Evolutionary conservation across 1,140 invertebrate genomes (phyloP).

Genomic region (Microplitis mediator): DNA sequence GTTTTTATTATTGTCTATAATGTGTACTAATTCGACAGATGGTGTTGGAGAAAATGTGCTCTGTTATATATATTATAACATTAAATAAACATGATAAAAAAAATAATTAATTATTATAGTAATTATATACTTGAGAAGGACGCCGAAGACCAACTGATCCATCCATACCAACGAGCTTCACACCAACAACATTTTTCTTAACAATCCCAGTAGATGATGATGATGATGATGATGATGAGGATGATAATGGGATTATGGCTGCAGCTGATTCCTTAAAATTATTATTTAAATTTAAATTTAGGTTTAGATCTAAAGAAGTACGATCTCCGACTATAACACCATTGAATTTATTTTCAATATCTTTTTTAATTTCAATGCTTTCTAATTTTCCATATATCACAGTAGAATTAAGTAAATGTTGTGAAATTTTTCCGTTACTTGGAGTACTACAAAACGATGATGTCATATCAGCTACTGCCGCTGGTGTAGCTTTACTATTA

Average conservation of each 20-base stretch:
- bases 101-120: background rate
- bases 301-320: conserved; percentile 53
- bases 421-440: no score
- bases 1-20: conserved; percentile 44
- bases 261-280: background rate
- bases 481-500: conserved; percentile 20
- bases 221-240: no score
- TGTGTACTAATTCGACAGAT: conserved; percentile 59
- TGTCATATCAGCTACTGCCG: background rate
- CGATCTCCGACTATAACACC: conserved; percentile 39
- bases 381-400: conserved; percentile 29
- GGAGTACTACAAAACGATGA: no score
- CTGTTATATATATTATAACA: conserved; percentile 33
- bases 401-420: conserved; percentile 21
- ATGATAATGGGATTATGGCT: no score
- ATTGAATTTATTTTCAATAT: conserved; percentile 31
- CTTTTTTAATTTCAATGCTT: conserved; percentile 39
- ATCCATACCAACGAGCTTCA: conserved; percentile 59
- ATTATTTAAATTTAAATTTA: conserved; percentile 43
- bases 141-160: conserved; percentile 52
- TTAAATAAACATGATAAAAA: conserved; percentile 6
- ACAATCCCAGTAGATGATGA: conserved; percentile 14
- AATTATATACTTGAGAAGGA: conserved; percentile 51
- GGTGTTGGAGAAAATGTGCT: conserved; percentile 61
- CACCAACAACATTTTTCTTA: conserved; percentile 58